These are phyloP conservation scores for Siniperca undulata DNA, from an alignment of 2,797 vertebrate species.

Conservation along the genomic window DNA sequence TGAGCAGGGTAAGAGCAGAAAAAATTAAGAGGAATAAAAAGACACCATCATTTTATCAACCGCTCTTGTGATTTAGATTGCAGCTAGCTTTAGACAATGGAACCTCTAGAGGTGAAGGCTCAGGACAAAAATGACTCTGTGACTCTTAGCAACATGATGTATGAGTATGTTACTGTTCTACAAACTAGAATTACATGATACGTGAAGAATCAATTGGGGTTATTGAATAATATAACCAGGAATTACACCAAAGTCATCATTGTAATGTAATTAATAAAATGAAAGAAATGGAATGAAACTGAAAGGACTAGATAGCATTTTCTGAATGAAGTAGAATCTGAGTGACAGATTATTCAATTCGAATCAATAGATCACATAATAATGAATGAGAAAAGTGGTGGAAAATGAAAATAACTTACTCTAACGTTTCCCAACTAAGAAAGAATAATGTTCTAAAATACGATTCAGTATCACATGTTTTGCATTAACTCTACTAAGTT, in stretches of 20 bases:
- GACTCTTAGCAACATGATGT: too few relatives aligned
- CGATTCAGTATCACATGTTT: too few relatives aligned
- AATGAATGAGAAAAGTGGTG: not conserved
- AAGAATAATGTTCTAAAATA: too few relatives aligned
- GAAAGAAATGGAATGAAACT: not conserved
- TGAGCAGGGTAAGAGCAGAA: not conserved
- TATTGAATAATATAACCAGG: too few relatives aligned
- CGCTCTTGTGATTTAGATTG: not conserved
- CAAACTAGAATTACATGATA: too few relatives aligned
- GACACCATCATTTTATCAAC: not conserved
- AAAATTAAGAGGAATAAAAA: not conserved
- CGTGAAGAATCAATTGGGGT: too few relatives aligned
- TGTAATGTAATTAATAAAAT: too few relatives aligned
- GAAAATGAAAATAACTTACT: not conserved
- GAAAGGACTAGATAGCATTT: not conserved
- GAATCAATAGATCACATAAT: too few relatives aligned
- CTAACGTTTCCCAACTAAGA: too few relatives aligned
- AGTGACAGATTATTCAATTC: not conserved
- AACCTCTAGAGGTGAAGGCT: not conserved
- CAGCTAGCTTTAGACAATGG: not conserved
- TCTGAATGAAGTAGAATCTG: not conserved
- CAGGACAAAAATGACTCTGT: not conserved
- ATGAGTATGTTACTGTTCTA: too few relatives aligned
- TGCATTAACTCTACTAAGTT: too few relatives aligned
- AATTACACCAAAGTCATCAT: too few relatives aligned